A percentile compares a stretch with the other conserved stretches of the same genome.
Evolutionary conservation across 2,888 invertebrate species (phyloP).

Genomic region (Platycheirus albimanus): DNA sequence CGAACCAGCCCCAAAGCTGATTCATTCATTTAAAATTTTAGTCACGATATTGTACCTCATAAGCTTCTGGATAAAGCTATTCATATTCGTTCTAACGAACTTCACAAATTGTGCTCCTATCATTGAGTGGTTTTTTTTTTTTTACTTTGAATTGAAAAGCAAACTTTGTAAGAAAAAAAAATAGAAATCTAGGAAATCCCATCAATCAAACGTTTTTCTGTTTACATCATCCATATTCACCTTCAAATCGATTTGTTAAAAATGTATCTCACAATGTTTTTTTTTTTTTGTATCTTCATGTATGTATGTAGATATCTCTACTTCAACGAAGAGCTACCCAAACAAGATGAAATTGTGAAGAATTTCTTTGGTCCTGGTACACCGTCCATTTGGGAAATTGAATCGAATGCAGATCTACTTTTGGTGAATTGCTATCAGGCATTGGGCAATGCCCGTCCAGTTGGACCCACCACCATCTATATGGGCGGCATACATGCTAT

Average conservation of each 20-base stretch:
- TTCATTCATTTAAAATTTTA: neutral
- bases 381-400: conserved; percentile 76
- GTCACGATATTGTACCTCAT: neutral
- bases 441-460: conserved; percentile 75
- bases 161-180: neutral
- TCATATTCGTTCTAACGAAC: conserved; percentile 16
- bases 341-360: conserved; percentile 76
- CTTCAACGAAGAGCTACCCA: conserved; percentile 76
- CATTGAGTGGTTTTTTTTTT: neutral
- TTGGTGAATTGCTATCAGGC: conserved; percentile 76
- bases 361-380: conserved; percentile 74
- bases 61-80: conserved; percentile 14
- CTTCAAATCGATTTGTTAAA: conserved; percentile 46
- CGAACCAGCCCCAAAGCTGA: too few relatives aligned
- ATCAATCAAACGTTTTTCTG: conserved; percentile 27
- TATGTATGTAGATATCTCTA: conserved; percentile 75
- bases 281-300: neutral
- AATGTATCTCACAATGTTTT: conserved; percentile 37
- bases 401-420: conserved; percentile 76
- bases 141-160: neutral
- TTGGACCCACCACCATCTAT: conserved; percentile 76
- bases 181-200: conserved; percentile 16
- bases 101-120: conserved; percentile 1
- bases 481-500: conserved; percentile 76
- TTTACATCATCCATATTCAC: conserved; percentile 19